phyloP scores from a whole-genome alignment of 2,797 vertebrate species.

The Sparidentex hasta region DNA sequence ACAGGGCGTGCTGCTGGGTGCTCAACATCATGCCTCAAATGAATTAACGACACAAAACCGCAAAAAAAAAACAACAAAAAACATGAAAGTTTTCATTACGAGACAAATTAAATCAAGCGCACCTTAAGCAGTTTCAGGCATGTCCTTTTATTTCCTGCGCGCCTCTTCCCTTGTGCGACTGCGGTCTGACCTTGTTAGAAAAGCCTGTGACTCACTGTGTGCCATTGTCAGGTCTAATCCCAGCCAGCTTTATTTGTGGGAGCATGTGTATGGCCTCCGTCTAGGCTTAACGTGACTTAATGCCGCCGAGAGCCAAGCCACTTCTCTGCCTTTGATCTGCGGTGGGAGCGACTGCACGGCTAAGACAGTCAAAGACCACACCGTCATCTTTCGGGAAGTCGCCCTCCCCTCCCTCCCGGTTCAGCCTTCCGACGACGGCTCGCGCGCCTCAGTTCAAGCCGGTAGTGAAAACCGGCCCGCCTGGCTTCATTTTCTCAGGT shows the following conservation, averaged over 20 bases:
- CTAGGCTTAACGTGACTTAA: constrained; percentile 80
- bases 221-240: constrained; percentile 79
- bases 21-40: not conserved
- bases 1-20: fast-evolving
- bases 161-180: constrained; percentile 30
- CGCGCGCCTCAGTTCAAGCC: constrained; percentile 11
- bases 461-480: constrained; percentile 23
- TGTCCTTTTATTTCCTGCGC: constrained; percentile 33
- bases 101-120: constrained; percentile 52
- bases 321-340: constrained; percentile 79
- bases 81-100: not conserved
- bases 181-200: constrained; percentile 68
- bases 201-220: constrained; percentile 68
- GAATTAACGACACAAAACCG: not conserved
- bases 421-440: constrained; percentile 22
- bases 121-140: constrained; percentile 46
- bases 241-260: constrained; percentile 77
- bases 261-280: constrained; percentile 78
- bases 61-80: not conserved
- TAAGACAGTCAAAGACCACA: constrained; percentile 72
- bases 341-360: constrained; percentile 64
- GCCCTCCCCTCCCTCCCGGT: constrained; percentile 13
- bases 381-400: constrained; percentile 61
- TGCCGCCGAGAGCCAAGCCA: constrained; percentile 71
- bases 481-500: not conserved